A percentile compares a stretch with the other conserved stretches of the same genome.
Evolutionary conservation across 2,888 invertebrate species (phyloP).

Genomic region (Dysmachus trigonus): DNA sequence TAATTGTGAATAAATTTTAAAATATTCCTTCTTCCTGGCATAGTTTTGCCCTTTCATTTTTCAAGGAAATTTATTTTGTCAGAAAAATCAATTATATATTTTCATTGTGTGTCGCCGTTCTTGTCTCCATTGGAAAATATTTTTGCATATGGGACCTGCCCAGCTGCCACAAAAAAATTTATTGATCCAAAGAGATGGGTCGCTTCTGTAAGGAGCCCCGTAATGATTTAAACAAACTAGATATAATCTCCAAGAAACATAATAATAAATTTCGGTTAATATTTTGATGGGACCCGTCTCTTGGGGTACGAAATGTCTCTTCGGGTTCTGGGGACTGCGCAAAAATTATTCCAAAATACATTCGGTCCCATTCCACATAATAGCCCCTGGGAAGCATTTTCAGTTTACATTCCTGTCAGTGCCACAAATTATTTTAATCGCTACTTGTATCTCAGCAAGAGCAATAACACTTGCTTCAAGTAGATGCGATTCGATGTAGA

Average conservation of each 20-base stretch:
- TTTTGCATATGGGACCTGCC: not conserved
- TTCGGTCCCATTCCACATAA: not conserved
- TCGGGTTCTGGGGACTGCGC: not conserved
- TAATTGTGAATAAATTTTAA: not conserved
- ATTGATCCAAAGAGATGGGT: not conserved
- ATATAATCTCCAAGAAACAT: constrained; percentile 21
- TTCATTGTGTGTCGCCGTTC: not conserved
- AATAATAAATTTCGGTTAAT: constrained; percentile 45
- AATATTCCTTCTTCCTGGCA: not conserved
- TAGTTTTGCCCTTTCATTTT: not conserved
- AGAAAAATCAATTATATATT: not conserved
- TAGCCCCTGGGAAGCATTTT: not conserved
- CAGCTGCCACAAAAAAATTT: constrained; percentile 2
- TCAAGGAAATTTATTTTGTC: not conserved
- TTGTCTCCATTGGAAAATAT: not conserved
- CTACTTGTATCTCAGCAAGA: constrained; percentile 38
- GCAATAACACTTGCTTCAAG: constrained; percentile 15
- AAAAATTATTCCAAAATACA: constrained; percentile 4
- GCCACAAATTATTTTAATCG: constrained; percentile 46
- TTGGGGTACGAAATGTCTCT: not conserved
- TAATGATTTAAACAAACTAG: constrained; percentile 16
- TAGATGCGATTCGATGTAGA: no score
- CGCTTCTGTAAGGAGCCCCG: not conserved
- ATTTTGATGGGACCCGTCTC: constrained; percentile 43
- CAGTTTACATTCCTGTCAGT: constrained; percentile 35